Percentiles rank a stretch among this genome's conserved stretches.
Evolutionary conservation across 2,888 invertebrate genomes (phyloP).

Genomic region (Mythimna pallens): DNA sequence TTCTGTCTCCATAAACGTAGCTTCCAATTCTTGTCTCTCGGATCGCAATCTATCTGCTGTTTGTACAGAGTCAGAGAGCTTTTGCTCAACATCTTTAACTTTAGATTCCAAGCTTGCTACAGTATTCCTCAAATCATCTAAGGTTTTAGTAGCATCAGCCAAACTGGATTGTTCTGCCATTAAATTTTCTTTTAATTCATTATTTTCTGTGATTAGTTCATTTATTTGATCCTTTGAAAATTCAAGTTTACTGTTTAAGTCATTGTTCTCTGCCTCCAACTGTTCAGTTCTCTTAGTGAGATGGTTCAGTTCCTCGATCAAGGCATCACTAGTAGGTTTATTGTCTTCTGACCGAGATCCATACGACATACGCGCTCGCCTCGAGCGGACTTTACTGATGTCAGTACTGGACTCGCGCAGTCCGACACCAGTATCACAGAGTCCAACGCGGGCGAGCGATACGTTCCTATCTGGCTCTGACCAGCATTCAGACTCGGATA

Average conservation of each 20-base stretch:
- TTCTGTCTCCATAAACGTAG: constrained; percentile 86
- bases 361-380: constrained; percentile 84
- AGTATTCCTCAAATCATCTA: constrained; percentile 74
- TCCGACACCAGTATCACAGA: constrained; percentile 80
- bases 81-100: constrained; percentile 79
- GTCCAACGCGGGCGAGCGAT: constrained; percentile 94
- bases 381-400: constrained; percentile 79
- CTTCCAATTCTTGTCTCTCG: constrained; percentile 84
- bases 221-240: constrained; percentile 79
- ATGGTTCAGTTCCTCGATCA: constrained; percentile 89
- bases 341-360: constrained; percentile 84
- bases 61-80: constrained; percentile 75
- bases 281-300: constrained; percentile 77
- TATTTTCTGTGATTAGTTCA: constrained; percentile 76
- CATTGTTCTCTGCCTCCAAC: constrained; percentile 80
- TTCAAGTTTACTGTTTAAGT: constrained; percentile 85
- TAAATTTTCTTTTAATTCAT: constrained; percentile 74
- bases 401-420: constrained; percentile 77
- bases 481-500: constrained; percentile 95
- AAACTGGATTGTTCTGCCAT: constrained; percentile 72
- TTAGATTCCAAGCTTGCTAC: constrained; percentile 73
- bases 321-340: constrained; percentile 88
- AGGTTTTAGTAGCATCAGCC: constrained; percentile 73
- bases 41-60: constrained; percentile 77
- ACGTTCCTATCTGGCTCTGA: constrained; percentile 96